These are phyloP conservation scores for Ichneumon xanthorius DNA, from an alignment of 2,888 invertebrate genomes.

Conservation along the genomic window DNA sequence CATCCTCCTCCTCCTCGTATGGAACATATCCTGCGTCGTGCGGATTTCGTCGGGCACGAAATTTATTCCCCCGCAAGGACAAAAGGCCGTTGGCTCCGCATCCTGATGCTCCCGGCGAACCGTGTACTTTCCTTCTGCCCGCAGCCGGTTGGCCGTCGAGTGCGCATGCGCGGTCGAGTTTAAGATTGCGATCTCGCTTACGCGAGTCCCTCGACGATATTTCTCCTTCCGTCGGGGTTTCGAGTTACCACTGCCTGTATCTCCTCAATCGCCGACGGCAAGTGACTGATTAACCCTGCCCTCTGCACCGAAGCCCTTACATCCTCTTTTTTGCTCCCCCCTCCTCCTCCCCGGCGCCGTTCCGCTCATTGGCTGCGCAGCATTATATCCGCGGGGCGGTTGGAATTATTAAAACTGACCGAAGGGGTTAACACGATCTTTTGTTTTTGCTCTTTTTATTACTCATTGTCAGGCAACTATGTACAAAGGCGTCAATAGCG, in stretches of 20 bases:
- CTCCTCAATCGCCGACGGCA: slow-evolving; percentile 33
- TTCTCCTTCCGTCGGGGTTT: slow-evolving; percentile 35
- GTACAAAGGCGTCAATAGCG: slow-evolving; percentile 75
- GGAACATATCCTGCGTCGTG: no score
- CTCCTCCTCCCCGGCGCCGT: no score
- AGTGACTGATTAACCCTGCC: slow-evolving; percentile 65
- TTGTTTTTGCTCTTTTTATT: slow-evolving; percentile 70
- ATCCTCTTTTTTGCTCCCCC: slow-evolving; percentile 30
- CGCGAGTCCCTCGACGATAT: slow-evolving; percentile 26
- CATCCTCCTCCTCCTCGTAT: no score
- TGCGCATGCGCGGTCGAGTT: background rate
- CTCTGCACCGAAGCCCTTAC: slow-evolving; percentile 41
- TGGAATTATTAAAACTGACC: slow-evolving; percentile 15
- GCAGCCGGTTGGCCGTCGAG: slow-evolving; percentile 1
- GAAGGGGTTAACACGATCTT: slow-evolving; percentile 65
- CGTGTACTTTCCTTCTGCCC: background rate
- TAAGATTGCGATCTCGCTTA: slow-evolving; percentile 48
- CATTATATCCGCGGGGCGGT: slow-evolving; percentile 3
- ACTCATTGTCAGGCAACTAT: slow-evolving; percentile 77
- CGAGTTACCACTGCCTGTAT: slow-evolving; percentile 1
- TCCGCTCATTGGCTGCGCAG: background rate
- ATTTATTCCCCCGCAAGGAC: slow-evolving; percentile 10
- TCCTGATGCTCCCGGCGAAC: slow-evolving; percentile 13
- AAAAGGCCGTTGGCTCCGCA: slow-evolving; percentile 16
- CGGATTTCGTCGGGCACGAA: background rate